Conservation (phyloP, 2,113 vertebrate species). For the Mormoops blainvillei region DNA sequence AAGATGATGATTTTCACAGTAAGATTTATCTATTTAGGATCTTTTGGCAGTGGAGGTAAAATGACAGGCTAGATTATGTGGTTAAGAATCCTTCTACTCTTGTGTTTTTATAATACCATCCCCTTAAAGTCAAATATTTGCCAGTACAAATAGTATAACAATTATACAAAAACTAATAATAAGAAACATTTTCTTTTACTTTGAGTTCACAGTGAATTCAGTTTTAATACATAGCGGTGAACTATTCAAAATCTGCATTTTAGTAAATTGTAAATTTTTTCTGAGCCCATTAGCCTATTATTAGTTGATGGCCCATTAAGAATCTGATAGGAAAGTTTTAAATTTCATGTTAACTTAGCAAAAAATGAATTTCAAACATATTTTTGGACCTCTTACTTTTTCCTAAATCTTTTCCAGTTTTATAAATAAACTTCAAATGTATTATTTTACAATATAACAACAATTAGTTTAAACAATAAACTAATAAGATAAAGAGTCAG, state of each 20-base stretch:
- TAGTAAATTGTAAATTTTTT: slow-evolving; percentile 8
- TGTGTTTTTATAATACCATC: neutral
- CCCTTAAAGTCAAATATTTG: slow-evolving; percentile 7
- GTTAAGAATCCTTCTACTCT: neutral
- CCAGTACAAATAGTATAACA: neutral
- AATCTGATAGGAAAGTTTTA: neutral
- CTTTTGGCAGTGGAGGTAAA: neutral
- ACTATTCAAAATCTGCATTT: slow-evolving; percentile 9
- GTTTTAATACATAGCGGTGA: neutral
- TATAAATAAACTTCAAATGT: slow-evolving; percentile 20
- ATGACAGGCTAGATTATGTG: neutral
- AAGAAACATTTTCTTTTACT: neutral
- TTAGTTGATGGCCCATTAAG: neutral
- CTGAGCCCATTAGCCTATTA: neutral
- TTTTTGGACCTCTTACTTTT: slow-evolving; percentile 2
- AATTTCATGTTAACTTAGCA: neutral
- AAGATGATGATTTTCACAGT: neutral
- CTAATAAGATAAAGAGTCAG: neutral
- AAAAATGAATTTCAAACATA: slow-evolving; percentile 36
- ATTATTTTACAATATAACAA: neutral
- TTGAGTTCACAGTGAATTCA: neutral
- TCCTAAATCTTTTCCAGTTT: neutral
- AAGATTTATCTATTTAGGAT: neutral
- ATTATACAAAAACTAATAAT: neutral
- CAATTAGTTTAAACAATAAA: slow-evolving; percentile 5